phyloP scores from a whole-genome alignment of 1,140 invertebrate genomes.

The Rhagoletis pomonella region DNA sequence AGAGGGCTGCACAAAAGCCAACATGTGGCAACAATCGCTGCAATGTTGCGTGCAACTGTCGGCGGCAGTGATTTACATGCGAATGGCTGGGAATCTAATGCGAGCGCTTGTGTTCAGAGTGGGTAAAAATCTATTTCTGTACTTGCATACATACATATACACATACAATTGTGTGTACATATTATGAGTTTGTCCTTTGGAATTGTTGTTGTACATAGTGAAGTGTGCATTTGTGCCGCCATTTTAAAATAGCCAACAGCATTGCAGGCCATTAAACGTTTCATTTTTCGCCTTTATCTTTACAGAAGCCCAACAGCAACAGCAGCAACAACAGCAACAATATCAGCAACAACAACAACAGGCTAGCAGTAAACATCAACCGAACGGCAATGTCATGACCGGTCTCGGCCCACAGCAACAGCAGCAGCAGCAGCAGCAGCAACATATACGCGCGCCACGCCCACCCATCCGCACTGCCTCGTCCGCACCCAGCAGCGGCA shows the following conservation, averaged over 20 bases:
- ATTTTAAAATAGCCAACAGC: background rate
- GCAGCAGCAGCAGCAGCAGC: constrained; percentile 75
- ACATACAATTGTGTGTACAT: no score
- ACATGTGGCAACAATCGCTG: no score
- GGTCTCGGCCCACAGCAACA: constrained; percentile 59
- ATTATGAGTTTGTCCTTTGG: no score
- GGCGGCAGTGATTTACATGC: no score
- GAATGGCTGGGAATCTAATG: no score
- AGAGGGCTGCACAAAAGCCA: no score
- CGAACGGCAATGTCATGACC: constrained; percentile 68
- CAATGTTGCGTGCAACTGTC: no score
- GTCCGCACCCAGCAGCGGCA: constrained; percentile 68
- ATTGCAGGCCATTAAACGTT: background rate
- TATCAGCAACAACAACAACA: constrained; percentile 67
- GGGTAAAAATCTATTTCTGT: no score
- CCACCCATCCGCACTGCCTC: constrained; percentile 72
- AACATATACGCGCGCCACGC: constrained; percentile 71
- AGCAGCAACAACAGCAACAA: constrained; percentile 66
- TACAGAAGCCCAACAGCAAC: constrained; percentile 56
- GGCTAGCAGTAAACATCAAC: constrained; percentile 67
- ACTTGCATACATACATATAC: no score
- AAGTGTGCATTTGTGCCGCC: no score
- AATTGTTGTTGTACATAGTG: no score
- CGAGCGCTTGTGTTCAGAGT: background rate
- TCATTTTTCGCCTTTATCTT: constrained; percentile 30